Evolutionary conservation across 2,888 invertebrate genomes (phyloP), one percentile per base, ranked within the genome.

Genomic region (Gari tellinella): DNA sequence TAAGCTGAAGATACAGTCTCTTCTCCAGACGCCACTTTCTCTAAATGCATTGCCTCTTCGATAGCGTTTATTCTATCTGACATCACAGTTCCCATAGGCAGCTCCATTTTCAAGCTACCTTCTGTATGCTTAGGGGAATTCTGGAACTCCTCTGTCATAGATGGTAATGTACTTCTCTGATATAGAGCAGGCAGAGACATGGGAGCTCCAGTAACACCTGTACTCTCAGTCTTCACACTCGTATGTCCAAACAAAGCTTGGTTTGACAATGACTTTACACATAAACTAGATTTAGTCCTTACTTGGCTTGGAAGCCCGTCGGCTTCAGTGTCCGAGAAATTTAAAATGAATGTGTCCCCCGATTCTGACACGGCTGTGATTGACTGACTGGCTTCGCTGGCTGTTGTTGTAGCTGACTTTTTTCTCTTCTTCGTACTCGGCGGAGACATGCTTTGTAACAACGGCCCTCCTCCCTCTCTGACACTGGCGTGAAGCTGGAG

Each of bases 401-500:
- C 25, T 25, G 41, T n/a, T 1, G 4, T 5, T 37, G 19, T 14
- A 21, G 25, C 12, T 37, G 31, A 19, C 17, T 63, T 25, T 51
- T 69, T 74, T 25, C 60, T 60, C 21, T 61, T 65, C 26, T 46
- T 49, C 10, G 56, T 19, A 31, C 61, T 19, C 3, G 58, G 15
- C 19, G 45, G 37, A 15, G 57, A 41, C n/a, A 48, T 45, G 5
- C 49, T 64, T 4, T 60, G 68, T 31, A 40, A 43, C 15, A 51
- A 17, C 0, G 46, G 37, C 15, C 60, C 19, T 1, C 67, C 60
- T 58, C 68, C 69, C 4, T 40, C 21, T 31, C 57, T 68, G n/a
- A 74, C n/a, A 45, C 56, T 69, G 43, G 69, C 56, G 52, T 74
- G 74, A 19, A 74, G 68, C 74, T 74, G 61, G 31, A 70, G 55